Evolutionary conservation across 2,888 invertebrate species (phyloP).

Genomic region (Serripes groenlandicus): DNA sequence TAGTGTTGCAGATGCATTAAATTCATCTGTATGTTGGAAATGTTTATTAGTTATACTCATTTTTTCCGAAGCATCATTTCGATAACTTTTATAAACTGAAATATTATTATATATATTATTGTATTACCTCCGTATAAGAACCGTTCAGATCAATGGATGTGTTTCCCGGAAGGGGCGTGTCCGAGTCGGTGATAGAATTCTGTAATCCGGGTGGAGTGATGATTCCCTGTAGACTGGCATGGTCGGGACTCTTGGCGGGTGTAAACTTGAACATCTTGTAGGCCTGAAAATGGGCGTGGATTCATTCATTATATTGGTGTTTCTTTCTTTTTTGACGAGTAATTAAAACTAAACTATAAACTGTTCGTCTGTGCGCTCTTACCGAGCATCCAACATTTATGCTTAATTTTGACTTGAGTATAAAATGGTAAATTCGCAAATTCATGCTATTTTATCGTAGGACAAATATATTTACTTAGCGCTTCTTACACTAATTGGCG

Average conservation of each 20-base stretch:
- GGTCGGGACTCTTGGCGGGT: constrained; percentile 14
- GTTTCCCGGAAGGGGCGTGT: not conserved
- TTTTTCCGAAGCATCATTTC: not conserved
- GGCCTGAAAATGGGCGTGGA: not conserved
- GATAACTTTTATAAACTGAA: not conserved
- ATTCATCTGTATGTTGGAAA: too few relatives aligned
- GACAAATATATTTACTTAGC: too few relatives aligned
- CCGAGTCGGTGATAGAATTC: not conserved
- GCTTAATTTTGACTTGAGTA: too few relatives aligned
- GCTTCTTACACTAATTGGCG: too few relatives aligned
- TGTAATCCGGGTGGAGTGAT: constrained; percentile 20
- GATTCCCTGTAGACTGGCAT: constrained; percentile 11
- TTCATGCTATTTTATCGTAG: too few relatives aligned
- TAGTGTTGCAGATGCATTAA: too few relatives aligned
- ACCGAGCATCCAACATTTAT: too few relatives aligned
- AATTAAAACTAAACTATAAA: not conserved
- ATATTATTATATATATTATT: not conserved
- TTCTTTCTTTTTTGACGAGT: not conserved
- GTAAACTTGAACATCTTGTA: constrained; percentile 29
- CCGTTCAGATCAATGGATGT: too few relatives aligned
- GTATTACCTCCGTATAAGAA: constrained; percentile 20
- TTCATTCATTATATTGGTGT: not conserved
- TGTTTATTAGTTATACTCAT: too few relatives aligned
- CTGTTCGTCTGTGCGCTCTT: not conserved
- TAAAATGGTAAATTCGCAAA: too few relatives aligned